Percentiles rank a stretch among this genome's conserved stretches.
phyloP scores from a whole-genome alignment of 1,140 invertebrate genomes.

The Lamellibrachia luymesi region DNA sequence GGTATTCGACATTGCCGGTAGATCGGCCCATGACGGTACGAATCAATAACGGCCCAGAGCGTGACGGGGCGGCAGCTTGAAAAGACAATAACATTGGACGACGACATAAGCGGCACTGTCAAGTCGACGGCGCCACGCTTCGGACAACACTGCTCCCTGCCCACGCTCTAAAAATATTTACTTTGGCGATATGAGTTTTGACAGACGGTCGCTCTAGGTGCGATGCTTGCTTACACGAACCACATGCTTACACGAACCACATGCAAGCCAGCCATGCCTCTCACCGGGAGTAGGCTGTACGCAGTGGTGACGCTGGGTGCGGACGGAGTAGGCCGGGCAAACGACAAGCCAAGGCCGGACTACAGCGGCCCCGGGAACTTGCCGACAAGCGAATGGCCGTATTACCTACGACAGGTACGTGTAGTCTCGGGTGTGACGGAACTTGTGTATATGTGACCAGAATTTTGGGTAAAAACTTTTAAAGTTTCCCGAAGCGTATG shows the following conservation, averaged over 20 bases:
- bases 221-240: neutral
- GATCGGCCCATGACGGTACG: neutral
- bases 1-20: neutral
- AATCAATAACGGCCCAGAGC: neutral
- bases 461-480: neutral
- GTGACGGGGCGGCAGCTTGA: neutral
- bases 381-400: neutral
- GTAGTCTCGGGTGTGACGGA: neutral
- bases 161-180: neutral
- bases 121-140: too few relatives aligned
- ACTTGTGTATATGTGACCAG: neutral
- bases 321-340: neutral
- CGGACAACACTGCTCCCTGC: too few relatives aligned
- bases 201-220: neutral
- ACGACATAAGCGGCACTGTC: neutral
- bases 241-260: neutral
- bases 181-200: neutral
- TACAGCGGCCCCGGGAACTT: neutral
- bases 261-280: neutral
- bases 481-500: neutral
- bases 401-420: neutral
- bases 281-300: neutral
- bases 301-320: neutral
- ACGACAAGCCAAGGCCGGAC: neutral
- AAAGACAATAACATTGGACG: neutral